Base-by-base conservation (phyloP, 2,797 vertebrate genomes). In the Pempheris klunzingeri region DNA sequence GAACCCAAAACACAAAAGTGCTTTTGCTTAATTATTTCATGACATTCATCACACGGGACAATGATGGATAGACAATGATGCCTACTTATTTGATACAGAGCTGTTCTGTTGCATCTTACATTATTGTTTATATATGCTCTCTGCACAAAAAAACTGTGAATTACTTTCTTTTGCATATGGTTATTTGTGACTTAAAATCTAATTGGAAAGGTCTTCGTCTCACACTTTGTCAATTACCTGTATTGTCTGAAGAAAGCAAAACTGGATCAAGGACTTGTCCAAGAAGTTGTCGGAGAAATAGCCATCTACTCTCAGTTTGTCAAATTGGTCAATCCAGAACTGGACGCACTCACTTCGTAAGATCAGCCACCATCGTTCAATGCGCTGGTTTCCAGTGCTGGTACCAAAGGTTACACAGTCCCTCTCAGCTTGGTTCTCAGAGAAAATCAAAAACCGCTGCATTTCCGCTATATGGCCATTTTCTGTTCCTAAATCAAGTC, bases 321-420 rank as follows among this genome's bases (percentile, higher is more conserved):
- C 72, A 76, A 78, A 85, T 78, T n/a, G n/a, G n/a, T n/a, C n/a
- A n/a, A n/a, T n/a, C 78, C 83, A 77, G 70, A 84, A 77, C 54
- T 81, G 71, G 18, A 77, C 53, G 64, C 78, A 79, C 41, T 85
- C 28, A 53, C 63, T 76, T 72, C 22, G 7, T 39, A 77, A 49
- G 30, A 49, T 71, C 12, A 68, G 52, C 78, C 65, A 83, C 82
- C 70, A 82, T 69, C 50, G 22, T 73, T 84, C 81, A 74, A 68
- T 81, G 0, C 5, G 47, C 54, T 82, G 73, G 46, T 84, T 86
- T 68, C 76, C 77, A 77, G 67, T 78, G 58, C 77, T 82, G 76
- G 77, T 66, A 74, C 81, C 74, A 78, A 77, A 83, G n/a, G n/a
- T n/a, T n/a, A n/a, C 70, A 64, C 38, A 9, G 41, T 59, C 44